Conservation (phyloP, 2,888 invertebrate genomes). For the Apocheima hispidaria region DNA sequence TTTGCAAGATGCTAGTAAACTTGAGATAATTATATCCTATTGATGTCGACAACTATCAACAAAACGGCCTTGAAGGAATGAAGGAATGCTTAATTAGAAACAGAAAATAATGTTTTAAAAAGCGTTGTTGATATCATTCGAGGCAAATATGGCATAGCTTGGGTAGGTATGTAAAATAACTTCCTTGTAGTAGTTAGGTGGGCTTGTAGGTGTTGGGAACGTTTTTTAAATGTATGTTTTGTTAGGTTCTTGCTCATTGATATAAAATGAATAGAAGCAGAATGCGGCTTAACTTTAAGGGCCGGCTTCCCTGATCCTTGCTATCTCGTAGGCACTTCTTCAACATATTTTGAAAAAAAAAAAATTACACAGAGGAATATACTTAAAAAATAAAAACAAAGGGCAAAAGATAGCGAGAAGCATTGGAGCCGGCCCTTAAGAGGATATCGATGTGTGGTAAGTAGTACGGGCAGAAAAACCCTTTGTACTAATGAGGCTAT, state of each 20-base stretch:
- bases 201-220: background rate
- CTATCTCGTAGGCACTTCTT: no score
- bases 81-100: constrained; percentile 49
- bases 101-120: constrained; percentile 41
- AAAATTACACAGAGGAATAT: no score
- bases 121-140: constrained; percentile 30
- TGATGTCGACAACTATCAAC: constrained; percentile 52
- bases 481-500: no score
- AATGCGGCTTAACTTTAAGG: no score
- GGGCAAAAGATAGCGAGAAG: no score
- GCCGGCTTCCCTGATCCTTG: no score
- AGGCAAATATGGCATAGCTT: constrained; percentile 25
- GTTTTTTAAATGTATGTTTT: background rate
- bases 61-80: constrained; percentile 64
- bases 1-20: constrained; percentile 61
- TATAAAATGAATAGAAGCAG: no score
- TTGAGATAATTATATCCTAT: constrained; percentile 65
- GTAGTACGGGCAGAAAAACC: no score
- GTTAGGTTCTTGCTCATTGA: background rate
- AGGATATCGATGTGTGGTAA: no score
- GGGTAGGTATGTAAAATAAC: constrained; percentile 5
- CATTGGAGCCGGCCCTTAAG: no score
- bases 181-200: constrained; percentile 27
- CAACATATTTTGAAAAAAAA: no score
- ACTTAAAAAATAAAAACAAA: no score